These are phyloP conservation scores for Pentamera pediparva DNA, from an alignment of 53 echinoderm and acorn worm genomes.

Conservation along the genomic window DNA sequence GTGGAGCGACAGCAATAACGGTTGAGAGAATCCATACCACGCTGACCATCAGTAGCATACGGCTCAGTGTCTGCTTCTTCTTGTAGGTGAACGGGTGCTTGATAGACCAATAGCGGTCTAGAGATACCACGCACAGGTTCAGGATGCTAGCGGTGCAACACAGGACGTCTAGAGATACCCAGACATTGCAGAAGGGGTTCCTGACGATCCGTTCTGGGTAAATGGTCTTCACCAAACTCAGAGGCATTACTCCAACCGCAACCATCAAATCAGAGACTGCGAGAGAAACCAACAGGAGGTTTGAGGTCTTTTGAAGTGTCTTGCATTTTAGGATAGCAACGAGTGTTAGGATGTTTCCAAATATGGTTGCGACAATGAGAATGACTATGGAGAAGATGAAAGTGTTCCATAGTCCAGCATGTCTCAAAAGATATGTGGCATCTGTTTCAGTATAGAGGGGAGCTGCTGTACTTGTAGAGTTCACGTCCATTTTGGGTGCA, in stretches of 20 bases:
- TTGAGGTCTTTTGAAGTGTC: conserved; percentile 56
- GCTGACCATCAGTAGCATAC: conserved; percentile 63
- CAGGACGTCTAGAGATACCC: conserved; percentile 81
- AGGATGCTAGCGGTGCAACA: conserved; percentile 93
- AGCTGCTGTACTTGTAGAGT: too few species aligned
- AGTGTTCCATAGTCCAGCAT: too few species aligned
- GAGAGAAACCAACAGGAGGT: conserved; percentile 72
- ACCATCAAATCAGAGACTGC: conserved; percentile 79
- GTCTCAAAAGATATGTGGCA: too few species aligned
- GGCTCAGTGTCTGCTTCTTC: conserved; percentile 45
- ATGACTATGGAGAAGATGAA: conserved; percentile 29
- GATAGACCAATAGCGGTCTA: conserved; percentile 94
- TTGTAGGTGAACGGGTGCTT: conserved; percentile 71
- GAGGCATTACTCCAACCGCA: conserved; percentile 78
- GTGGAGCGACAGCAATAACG: conserved; percentile 57
- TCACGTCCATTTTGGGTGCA: too few species aligned
- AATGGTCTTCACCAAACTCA: conserved; percentile 54
- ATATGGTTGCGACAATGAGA: conserved; percentile 61
- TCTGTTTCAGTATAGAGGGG: too few species aligned
- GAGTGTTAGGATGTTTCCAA: conserved; percentile 74
- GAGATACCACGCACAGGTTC: conserved; percentile 80
- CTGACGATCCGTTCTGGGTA: conserved; percentile 47
- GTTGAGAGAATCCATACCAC: conserved; percentile 66
- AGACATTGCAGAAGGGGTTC: conserved; percentile 55
- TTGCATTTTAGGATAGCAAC: conserved; percentile 58